Conservation (phyloP, 2,113 vertebrate species). For the Gymnobelideus leadbeateri region DNA sequence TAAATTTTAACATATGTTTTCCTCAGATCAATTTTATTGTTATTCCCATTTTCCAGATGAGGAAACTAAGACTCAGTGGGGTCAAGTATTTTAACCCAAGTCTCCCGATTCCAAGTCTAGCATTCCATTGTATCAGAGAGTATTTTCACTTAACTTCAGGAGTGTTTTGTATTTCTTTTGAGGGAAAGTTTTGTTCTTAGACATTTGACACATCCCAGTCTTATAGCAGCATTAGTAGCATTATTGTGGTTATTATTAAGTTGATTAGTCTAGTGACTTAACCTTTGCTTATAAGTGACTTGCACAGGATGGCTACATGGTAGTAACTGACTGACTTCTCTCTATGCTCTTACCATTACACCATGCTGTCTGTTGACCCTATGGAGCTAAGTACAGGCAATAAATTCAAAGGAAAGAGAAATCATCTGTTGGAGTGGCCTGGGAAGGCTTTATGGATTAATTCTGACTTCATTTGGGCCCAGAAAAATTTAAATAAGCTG, state of each 20-base stretch:
- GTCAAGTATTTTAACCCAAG: neutral
- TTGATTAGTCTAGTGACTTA: neutral
- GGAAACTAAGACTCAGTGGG: neutral
- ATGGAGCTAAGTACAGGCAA: neutral
- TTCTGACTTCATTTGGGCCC: neutral
- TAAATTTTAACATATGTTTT: neutral
- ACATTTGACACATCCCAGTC: neutral
- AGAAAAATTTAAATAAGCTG: neutral
- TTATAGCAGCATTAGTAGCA: neutral
- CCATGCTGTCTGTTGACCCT: neutral
- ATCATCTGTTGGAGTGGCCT: neutral
- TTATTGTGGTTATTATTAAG: neutral
- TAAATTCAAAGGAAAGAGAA: neutral
- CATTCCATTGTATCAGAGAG: neutral
- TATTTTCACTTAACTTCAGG: neutral
- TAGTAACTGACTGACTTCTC: neutral
- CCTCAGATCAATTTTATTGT: neutral
- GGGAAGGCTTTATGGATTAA: neutral
- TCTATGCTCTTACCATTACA: neutral
- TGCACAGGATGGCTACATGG: neutral
- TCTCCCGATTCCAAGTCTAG: neutral
- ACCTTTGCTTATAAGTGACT: neutral
- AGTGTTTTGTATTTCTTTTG: neutral
- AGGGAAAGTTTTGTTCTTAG: neutral
- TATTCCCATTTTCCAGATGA: neutral